phyloP scores from a whole-genome alignment of 2,113 vertebrate genomes.

The Mustelus asterias region DNA sequence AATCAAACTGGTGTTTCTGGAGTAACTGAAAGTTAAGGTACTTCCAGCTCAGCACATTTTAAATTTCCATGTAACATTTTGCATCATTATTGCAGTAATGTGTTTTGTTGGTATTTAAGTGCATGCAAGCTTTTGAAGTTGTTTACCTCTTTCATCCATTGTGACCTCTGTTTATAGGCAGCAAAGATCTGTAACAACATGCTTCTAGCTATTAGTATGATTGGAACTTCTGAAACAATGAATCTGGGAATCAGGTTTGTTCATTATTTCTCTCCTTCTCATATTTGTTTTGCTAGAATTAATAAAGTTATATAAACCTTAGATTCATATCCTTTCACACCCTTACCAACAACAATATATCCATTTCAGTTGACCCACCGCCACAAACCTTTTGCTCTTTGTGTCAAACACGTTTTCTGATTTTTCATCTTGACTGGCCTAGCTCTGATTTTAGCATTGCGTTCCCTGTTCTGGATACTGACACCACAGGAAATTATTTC shows the following conservation, averaged over 20 bases:
- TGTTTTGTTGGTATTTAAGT: background rate
- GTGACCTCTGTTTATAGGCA: slow-evolving; percentile 62
- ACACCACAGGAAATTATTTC: background rate
- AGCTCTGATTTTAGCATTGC: background rate
- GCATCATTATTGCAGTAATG: background rate
- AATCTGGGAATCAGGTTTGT: slow-evolving; percentile 95
- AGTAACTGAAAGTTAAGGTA: background rate
- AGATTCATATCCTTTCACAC: background rate
- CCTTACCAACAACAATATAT: background rate
- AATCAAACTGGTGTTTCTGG: background rate
- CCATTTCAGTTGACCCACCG: background rate
- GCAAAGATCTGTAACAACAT: slow-evolving; percentile 99
- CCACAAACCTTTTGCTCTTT: background rate
- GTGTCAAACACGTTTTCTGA: background rate
- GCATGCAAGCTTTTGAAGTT: background rate
- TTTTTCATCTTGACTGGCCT: background rate
- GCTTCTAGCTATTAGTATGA: slow-evolving; percentile 95
- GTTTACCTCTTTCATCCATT: background rate
- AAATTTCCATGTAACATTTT: background rate
- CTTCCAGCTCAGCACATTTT: background rate
- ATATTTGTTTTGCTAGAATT: background rate
- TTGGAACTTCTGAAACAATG: slow-evolving; percentile 94
- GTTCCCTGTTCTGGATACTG: background rate
- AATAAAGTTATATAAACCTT: background rate
- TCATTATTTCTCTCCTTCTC: slow-evolving; percentile 18